Percentiles rank a stretch among this genome's conserved stretches.
phyloP scores from a whole-genome alignment of 2,113 vertebrate species.

The Nothobranchius furzeri region DNA sequence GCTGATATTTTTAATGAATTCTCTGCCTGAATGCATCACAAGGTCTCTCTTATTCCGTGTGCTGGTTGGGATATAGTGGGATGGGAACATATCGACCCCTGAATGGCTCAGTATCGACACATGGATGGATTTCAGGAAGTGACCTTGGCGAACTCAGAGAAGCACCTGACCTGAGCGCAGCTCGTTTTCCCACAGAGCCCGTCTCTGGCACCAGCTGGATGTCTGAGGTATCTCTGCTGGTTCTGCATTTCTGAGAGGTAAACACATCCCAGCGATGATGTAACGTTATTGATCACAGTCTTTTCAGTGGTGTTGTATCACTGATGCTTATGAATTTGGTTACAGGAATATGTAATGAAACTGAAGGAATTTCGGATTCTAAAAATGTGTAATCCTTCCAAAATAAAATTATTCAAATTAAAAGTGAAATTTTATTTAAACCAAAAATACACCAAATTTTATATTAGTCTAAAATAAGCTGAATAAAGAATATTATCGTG shows the following conservation, averaged over 20 bases:
- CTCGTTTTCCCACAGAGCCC: constrained; percentile 59
- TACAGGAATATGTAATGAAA: neutral
- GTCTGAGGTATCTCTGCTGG: constrained; percentile 28
- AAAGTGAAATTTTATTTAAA: no score
- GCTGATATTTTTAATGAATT: constrained; percentile 6
- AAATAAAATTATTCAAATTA: no score
- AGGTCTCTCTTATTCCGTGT: constrained; percentile 25
- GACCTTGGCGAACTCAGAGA: constrained; percentile 65
- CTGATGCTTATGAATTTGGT: neutral
- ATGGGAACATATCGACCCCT: constrained; percentile 66
- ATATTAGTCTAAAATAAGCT: no score
- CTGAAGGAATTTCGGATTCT: neutral
- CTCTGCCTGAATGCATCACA: neutral
- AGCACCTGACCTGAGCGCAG: constrained; percentile 48
- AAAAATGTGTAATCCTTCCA: no score
- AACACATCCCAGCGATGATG: constrained; percentile 8
- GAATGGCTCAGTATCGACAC: constrained; percentile 53
- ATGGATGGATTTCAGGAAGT: constrained; percentile 74
- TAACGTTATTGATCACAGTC: constrained; percentile 10
- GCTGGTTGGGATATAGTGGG: constrained; percentile 26
- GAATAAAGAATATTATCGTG: no score
- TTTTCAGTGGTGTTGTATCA: neutral
- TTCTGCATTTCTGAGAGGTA: constrained; percentile 15
- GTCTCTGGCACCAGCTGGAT: constrained; percentile 53
- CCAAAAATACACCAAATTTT: no score